Percentiles rank a stretch among this genome's conserved stretches.
Conservation (phyloP, 2,888 invertebrate genomes). For the Meta bourneti region DNA sequence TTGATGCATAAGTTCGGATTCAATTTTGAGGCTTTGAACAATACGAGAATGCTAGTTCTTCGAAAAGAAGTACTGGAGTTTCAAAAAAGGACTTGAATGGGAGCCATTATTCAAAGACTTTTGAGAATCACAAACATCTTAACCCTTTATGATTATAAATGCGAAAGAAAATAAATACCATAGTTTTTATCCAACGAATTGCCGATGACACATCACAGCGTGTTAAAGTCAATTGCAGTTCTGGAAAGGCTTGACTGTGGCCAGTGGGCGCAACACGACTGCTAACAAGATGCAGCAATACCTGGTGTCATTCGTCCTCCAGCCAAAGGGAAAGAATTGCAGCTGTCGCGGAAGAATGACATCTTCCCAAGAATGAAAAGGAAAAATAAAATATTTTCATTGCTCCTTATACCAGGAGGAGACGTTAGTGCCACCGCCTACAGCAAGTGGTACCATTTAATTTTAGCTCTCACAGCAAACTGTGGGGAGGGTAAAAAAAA, state of each 20-base stretch:
- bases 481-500: slow-evolving; percentile 29
- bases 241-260: not conserved
- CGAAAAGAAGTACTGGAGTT: too few relatives aligned
- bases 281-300: slow-evolving; percentile 13
- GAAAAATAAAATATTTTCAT: slow-evolving; percentile 14
- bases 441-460: slow-evolving; percentile 54
- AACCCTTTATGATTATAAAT: not conserved
- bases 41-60: too few relatives aligned
- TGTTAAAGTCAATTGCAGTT: not conserved
- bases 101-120: too few relatives aligned
- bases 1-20: too few relatives aligned
- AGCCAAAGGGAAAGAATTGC: slow-evolving; percentile 5
- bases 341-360: slow-evolving; percentile 56
- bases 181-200: not conserved
- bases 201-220: not conserved
- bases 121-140: too few relatives aligned
- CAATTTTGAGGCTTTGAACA: too few relatives aligned
- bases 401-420: slow-evolving; percentile 1
- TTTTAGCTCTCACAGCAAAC: slow-evolving; percentile 35
- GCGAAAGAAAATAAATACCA: slow-evolving; percentile 7
- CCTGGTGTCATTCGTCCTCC: not conserved
- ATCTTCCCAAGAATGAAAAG: slow-evolving; percentile 9
- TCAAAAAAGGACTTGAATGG: too few relatives aligned
- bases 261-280: not conserved
- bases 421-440: slow-evolving; percentile 37